Percentiles rank a stretch among this genome's conserved stretches.
Evolutionary conservation across 2,797 vertebrate genomes (phyloP).

Genomic region (Moxostoma hubbsi): DNA sequence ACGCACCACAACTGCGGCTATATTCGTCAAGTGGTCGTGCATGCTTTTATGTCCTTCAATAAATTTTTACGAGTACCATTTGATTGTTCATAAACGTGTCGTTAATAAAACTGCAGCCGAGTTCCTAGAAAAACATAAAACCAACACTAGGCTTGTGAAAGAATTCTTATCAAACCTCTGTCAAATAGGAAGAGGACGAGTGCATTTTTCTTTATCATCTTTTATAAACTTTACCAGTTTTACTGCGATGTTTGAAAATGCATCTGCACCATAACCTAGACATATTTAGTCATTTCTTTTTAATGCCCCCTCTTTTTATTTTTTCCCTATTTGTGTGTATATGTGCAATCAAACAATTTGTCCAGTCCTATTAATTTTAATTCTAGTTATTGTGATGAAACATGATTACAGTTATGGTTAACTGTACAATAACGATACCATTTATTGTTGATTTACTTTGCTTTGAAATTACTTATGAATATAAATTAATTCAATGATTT

Average conservation of each 20-base stretch:
- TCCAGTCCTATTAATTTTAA: neutral
- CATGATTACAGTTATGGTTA: no score
- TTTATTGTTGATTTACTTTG: neutral
- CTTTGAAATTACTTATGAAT: neutral
- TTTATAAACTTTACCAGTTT: neutral
- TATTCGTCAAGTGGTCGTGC: conserved; percentile 83
- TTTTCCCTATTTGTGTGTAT: neutral
- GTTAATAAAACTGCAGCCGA: conserved; percentile 88
- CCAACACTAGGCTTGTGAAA: conserved; percentile 58
- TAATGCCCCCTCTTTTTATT: neutral
- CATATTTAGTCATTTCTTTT: neutral
- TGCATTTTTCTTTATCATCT: neutral
- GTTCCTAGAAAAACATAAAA: conserved; percentile 71
- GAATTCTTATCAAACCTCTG: conserved; percentile 60
- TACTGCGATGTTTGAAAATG: neutral
- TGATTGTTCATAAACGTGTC: conserved; percentile 99
- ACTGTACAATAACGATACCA: neutral
- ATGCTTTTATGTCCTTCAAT: conserved; percentile 96
- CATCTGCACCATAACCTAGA: neutral
- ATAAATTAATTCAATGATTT: neutral
- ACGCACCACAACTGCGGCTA: conserved; percentile 74
- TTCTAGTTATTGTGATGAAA: neutral
- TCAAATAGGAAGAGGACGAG: conserved; percentile 47
- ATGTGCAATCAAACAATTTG: neutral
- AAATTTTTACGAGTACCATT: conserved; percentile 98